These are phyloP conservation scores for Catocala fraxini DNA, from an alignment of 2,888 invertebrate species.

Conservation along the genomic window DNA sequence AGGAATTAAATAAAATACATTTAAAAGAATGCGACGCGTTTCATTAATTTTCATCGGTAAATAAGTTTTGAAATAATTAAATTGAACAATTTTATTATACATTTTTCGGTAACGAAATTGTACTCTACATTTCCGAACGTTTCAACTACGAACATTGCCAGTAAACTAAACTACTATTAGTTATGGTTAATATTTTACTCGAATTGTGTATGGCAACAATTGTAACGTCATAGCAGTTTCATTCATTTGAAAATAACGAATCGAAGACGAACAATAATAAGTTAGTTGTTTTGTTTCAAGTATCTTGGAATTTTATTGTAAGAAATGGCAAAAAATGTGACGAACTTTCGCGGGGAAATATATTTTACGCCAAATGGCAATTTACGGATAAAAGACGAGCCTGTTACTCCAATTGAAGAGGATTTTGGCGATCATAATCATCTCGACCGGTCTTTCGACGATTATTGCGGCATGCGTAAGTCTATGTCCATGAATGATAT, in stretches of 20 bases:
- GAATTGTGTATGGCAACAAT: slow-evolving; percentile 31
- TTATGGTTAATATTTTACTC: slow-evolving; percentile 10
- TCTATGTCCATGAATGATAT: slow-evolving; percentile 81
- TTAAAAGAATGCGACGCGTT: too few relatives aligned
- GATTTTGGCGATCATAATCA: slow-evolving; percentile 71
- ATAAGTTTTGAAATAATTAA: too few relatives aligned
- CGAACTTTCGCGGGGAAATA: slow-evolving; percentile 75
- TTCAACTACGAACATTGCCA: too few relatives aligned
- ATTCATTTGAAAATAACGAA: slow-evolving; percentile 55
- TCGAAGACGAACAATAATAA: slow-evolving; percentile 24
- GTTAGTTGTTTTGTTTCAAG: slow-evolving; percentile 45
- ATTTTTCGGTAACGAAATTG: too few relatives aligned
- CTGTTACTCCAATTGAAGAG: slow-evolving; percentile 71
- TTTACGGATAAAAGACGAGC: slow-evolving; percentile 73
- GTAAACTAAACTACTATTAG: too few relatives aligned
- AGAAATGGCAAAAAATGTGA: slow-evolving; percentile 75
- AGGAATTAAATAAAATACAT: too few relatives aligned
- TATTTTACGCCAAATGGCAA: slow-evolving; percentile 67
- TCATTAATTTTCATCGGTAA: too few relatives aligned
- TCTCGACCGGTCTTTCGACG: slow-evolving; percentile 64
- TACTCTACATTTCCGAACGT: too few relatives aligned
- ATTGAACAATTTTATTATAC: too few relatives aligned
- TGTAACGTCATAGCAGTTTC: slow-evolving; percentile 30
- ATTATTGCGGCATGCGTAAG: slow-evolving; percentile 66
- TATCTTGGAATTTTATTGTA: slow-evolving; percentile 9